Conservation (phyloP, 2,888 invertebrate species). For the Agrypnus murinus region DNA sequence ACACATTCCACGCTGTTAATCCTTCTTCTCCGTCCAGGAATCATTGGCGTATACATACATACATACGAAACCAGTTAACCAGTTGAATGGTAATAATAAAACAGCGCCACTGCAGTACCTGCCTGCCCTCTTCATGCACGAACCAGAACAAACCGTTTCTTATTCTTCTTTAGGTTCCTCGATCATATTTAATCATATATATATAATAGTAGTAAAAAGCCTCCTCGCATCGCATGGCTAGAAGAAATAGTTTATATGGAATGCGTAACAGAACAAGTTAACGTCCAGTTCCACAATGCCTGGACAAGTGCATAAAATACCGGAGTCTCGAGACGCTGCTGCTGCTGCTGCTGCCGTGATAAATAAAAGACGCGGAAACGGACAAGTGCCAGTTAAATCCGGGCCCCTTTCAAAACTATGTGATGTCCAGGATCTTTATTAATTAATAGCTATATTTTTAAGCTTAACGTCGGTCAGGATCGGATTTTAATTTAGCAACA, state of each 20-base stretch:
- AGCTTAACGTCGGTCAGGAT: constrained; percentile 43
- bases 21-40: constrained; percentile 9
- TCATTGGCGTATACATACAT: background rate
- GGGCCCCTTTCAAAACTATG: constrained; percentile 38
- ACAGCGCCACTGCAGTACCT: background rate
- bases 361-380: constrained; percentile 46
- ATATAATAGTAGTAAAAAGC: constrained; percentile 42
- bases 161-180: constrained; percentile 9
- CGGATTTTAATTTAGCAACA: constrained; percentile 42
- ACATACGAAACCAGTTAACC: background rate
- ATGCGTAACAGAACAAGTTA: constrained; percentile 44
- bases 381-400: constrained; percentile 36
- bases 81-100: background rate
- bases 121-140: background rate
- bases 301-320: constrained; percentile 42
- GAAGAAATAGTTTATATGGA: constrained; percentile 42
- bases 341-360: constrained; percentile 12
- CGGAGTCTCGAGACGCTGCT: constrained; percentile 23
- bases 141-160: constrained; percentile 14
- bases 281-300: constrained; percentile 34
- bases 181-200: constrained; percentile 37
- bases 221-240: constrained; percentile 35
- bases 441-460: constrained; percentile 47
- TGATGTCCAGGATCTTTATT: constrained; percentile 46
- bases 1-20: constrained; percentile 36